Evolutionary conservation across 2,888 invertebrate genomes (phyloP), one percentile per base, ranked within the genome.

Genomic region (Lasioglossum calceatum): DNA sequence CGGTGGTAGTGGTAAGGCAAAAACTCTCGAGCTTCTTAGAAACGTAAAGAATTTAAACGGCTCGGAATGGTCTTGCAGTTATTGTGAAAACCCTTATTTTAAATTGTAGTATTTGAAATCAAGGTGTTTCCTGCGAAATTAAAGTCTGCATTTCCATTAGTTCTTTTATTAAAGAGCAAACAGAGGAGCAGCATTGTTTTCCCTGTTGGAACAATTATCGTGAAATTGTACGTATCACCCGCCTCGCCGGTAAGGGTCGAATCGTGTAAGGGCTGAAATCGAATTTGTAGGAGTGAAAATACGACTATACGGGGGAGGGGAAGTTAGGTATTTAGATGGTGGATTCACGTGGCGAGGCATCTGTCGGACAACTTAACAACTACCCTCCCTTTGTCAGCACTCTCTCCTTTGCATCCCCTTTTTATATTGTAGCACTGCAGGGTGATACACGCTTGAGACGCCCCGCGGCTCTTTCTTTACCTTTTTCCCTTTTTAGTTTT

Each of bases 291-390:
- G 73, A 79, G 86, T 58, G 89, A 87, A 88, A 88, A 89, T 91
- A 91, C 79, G 76, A 85, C 84, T 85, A 54, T 58, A 77, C 27
- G 64, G 75, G 79, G 79, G 81, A 76, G 82, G 85, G 89, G 88
- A 91, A 81, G 86, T 88, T 79, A 85, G 90, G 90, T 93, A 93
- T 94, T 94, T 94, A 93, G 92, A 92, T 89, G 91, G 85, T 87
- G 93, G 93, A 93, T 93, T 94, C 95, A 95, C 93, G 95, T 92
- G 92, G 95, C 91, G 95, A 94, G 94, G 94, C 95, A 95, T 95
- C 94, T 95, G 95, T 95, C 93, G 93, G 92, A 93, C 94, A 93
- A 94, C 93, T 94, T 93, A 94, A 94, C 93, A 92, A 92, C 93
- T 92, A 90, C 91, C 90, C 91, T 90, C 88, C 91, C 88, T 90